These are phyloP conservation scores for Gavialis gangeticus DNA, from an alignment of 2,113 vertebrate species.

Conservation along the genomic window DNA sequence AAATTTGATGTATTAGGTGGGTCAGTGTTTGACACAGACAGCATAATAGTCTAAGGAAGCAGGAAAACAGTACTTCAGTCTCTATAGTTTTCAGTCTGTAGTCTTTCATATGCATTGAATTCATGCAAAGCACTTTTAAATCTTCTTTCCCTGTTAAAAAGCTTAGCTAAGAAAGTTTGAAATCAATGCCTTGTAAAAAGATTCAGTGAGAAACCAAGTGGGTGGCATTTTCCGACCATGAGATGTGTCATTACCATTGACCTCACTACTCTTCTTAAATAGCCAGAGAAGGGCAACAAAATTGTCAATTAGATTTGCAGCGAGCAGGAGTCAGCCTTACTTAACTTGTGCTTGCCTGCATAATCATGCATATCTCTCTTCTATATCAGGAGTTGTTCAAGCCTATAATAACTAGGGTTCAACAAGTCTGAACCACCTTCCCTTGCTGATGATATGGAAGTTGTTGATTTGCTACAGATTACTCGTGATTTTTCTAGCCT, in stretches of 20 bases:
- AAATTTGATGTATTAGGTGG: neutral
- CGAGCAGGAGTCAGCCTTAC: conserved; percentile 71
- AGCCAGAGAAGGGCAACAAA: conserved; percentile 83
- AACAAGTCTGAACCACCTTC: conserved; percentile 79
- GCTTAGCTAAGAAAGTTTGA: conserved; percentile 76
- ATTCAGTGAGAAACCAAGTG: conserved; percentile 56
- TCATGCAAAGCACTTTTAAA: conserved; percentile 5
- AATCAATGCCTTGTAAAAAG: conserved; percentile 76
- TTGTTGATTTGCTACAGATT: conserved; percentile 73
- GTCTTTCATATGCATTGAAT: conserved; percentile 54
- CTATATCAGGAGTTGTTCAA: conserved; percentile 75
- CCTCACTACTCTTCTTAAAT: conserved; percentile 83
- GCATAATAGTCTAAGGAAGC: neutral
- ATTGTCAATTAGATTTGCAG: conserved; percentile 83
- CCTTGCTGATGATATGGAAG: conserved; percentile 73
- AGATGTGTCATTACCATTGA: conserved; percentile 81
- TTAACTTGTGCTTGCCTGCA: conserved; percentile 74
- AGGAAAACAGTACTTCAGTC: neutral
- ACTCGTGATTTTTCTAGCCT: conserved; percentile 63
- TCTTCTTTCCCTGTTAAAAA: conserved; percentile 56
- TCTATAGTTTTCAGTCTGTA: neutral
- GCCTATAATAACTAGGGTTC: conserved; percentile 79
- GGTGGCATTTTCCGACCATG: conserved; percentile 74
- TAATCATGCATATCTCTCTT: conserved; percentile 79
- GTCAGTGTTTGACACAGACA: neutral